Conservation (phyloP, 2,113 vertebrate genomes). For the Penelope pileata region DNA sequence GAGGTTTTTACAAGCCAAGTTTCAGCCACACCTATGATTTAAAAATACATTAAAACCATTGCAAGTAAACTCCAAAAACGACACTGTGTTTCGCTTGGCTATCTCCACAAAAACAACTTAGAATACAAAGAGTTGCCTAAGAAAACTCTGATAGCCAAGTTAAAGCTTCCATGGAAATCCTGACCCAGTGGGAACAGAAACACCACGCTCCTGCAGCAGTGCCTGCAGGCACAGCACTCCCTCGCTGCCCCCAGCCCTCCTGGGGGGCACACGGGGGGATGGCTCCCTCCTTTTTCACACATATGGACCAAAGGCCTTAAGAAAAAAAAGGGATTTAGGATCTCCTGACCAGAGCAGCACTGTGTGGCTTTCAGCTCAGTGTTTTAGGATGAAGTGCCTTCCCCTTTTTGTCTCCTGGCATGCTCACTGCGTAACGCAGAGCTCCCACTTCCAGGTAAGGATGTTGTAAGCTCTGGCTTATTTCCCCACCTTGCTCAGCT, state of each 20-base stretch:
- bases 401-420: not conserved
- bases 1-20: not conserved
- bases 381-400: not conserved
- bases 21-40: slow-evolving; percentile 31
- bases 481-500: not conserved
- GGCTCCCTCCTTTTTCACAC: not conserved
- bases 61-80: not conserved
- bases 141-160: not conserved
- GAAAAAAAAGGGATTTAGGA: not conserved
- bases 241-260: not conserved
- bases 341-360: not conserved
- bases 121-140: not conserved
- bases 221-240: not conserved
- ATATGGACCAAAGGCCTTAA: not conserved
- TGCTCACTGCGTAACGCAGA: rapidly evolving
- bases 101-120: not conserved
- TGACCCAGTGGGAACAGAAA: not conserved
- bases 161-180: not conserved
- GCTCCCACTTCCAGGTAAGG: not conserved
- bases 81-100: not conserved
- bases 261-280: rapidly evolving
- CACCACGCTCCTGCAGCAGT: not conserved
- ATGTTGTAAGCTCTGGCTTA: not conserved
- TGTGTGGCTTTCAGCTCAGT: not conserved
- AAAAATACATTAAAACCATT: not conserved